A percentile compares a stretch with the other conserved stretches of the same genome.
phyloP scores from a whole-genome alignment of 2,797 vertebrate genomes.

The Microchirus variegatus region DNA sequence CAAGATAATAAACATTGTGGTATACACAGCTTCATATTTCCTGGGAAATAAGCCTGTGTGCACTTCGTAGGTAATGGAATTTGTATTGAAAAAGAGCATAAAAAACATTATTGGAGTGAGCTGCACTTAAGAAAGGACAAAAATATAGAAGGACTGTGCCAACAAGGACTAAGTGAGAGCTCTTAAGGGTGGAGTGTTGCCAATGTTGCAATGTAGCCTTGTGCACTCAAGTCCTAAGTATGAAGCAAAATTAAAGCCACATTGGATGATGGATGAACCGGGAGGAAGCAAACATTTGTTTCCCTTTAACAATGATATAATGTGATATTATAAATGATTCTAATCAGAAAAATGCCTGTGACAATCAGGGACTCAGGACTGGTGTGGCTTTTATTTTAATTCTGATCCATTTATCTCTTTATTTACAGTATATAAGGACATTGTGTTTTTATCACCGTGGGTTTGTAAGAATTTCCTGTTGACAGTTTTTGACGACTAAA shows the following conservation, averaged over 20 bases:
- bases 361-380: no score
- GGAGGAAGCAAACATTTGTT: constrained; percentile 6
- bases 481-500: no score
- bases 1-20: constrained; percentile 1
- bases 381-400: no score
- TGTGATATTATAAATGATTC: neutral
- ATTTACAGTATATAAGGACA: no score
- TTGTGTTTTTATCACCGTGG: no score
- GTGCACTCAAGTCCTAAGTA: constrained; percentile 29
- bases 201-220: constrained; percentile 48
- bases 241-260: constrained; percentile 70
- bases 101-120: constrained; percentile 33
- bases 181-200: constrained; percentile 30
- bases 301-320: constrained; percentile 13
- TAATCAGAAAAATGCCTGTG: no score
- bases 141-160: constrained; percentile 1
- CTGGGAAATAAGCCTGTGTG: constrained; percentile 4
- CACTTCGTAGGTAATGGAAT: no score
- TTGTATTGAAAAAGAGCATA: no score
- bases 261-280: constrained; percentile 21
- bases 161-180: neutral
- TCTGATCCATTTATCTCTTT: no score
- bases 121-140: constrained; percentile 2
- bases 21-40: constrained; percentile 31
- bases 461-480: no score